Percentiles rank a stretch among this genome's conserved stretches.
Evolutionary conservation across 2,888 invertebrate genomes (phyloP).

Genomic region (Rhamnusium bicolor): DNA sequence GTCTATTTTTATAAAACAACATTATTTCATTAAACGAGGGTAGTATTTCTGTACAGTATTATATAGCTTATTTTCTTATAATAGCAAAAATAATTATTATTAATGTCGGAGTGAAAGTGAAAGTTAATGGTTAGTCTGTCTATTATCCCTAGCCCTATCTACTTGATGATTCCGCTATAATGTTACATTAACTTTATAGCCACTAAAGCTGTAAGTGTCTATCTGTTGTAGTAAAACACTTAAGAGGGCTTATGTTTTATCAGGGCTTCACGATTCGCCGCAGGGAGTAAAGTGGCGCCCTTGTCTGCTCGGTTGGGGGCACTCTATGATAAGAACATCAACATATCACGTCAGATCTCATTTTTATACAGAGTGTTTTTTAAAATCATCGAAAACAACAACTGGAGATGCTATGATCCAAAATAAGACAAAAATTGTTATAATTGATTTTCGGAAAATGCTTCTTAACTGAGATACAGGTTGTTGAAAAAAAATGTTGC

Average conservation of each 20-base stretch:
- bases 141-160: conserved; percentile 28
- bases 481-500: too few relatives aligned
- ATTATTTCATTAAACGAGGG: too few relatives aligned
- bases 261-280: conserved; percentile 49
- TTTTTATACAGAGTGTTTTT: too few relatives aligned
- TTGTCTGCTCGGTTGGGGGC: conserved; percentile 50
- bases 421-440: too few relatives aligned
- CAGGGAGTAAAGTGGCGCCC: conserved; percentile 61
- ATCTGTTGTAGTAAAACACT: conserved; percentile 46
- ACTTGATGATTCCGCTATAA: conserved; percentile 33
- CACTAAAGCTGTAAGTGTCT: conserved; percentile 42
- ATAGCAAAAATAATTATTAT: conserved; percentile 21
- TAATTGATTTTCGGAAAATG: too few relatives aligned
- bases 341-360: conserved; percentile 4
- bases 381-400: too few relatives aligned
- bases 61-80: background rate
- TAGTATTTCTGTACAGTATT: background rate
- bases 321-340: conserved; percentile 29
- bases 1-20: too few relatives aligned
- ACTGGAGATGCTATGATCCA: too few relatives aligned
- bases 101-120: conserved; percentile 6
- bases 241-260: conserved; percentile 55
- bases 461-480: too few relatives aligned
- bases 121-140: conserved; percentile 25
- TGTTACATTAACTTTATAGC: conserved; percentile 40